phyloP scores from a whole-genome alignment of 2,888 invertebrate species.

The Euplexia lucipara region DNA sequence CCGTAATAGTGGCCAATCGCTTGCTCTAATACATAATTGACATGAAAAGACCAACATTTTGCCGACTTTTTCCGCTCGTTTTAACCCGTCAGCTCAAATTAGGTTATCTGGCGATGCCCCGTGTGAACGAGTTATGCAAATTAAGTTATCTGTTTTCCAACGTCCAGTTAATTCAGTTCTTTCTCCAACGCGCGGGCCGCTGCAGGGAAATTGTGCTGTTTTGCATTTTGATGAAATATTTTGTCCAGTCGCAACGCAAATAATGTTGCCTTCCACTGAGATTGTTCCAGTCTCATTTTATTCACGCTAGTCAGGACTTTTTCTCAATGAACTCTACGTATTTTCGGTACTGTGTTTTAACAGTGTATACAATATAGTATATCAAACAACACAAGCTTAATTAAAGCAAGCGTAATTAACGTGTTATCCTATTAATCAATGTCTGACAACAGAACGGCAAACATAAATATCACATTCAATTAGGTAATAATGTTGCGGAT shows the following conservation, averaged over 20 bases:
- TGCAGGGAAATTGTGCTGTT: constrained; percentile 80
- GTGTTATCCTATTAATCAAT: constrained; percentile 37
- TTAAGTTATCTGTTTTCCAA: constrained; percentile 87
- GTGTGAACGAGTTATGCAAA: constrained; percentile 88
- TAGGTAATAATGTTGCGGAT: constrained; percentile 49
- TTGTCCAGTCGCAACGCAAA: constrained; percentile 65
- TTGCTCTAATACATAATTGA: constrained; percentile 54
- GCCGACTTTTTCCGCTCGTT: constrained; percentile 70
- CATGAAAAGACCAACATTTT: constrained; percentile 62
- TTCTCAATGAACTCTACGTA: constrained; percentile 13
- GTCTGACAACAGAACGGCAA: constrained; percentile 17
- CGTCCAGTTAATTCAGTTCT: constrained; percentile 88
- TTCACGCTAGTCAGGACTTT: constrained; percentile 21
- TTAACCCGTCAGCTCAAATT: constrained; percentile 83
- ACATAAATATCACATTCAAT: constrained; percentile 48
- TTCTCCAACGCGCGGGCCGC: constrained; percentile 74
- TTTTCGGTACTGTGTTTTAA: neutral
- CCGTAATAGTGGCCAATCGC: constrained; percentile 36
- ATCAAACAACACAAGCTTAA: constrained; percentile 11
- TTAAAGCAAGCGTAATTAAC: constrained; percentile 29
- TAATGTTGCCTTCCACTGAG: constrained; percentile 56
- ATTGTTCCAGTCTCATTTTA: constrained; percentile 48
- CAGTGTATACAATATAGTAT: neutral
- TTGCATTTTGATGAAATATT: constrained; percentile 89
- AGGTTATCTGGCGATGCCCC: constrained; percentile 81